Evolutionary conservation across 1,140 invertebrate species (phyloP).

Genomic region (Heterodera carotae): DNA sequence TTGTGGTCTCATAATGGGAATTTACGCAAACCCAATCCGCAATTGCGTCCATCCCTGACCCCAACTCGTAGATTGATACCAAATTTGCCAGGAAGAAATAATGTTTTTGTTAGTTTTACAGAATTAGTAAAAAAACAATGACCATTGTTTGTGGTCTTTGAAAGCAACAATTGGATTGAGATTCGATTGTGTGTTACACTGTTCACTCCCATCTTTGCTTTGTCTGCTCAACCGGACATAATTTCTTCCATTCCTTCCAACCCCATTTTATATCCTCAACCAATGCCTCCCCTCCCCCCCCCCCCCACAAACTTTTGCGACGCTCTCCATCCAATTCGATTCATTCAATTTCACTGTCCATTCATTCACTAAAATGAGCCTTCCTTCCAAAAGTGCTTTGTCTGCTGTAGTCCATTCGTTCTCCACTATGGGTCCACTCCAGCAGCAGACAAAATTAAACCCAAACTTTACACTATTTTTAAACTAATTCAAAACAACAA

Average conservation of each 20-base stretch:
- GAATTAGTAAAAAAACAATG: no score
- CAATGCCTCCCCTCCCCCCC: no score
- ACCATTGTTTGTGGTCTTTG: no score
- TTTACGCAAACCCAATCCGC: no score
- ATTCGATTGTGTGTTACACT: not conserved
- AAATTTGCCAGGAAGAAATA: no score
- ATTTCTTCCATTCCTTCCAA: not conserved
- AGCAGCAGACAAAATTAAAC: not conserved
- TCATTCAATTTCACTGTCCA: not conserved
- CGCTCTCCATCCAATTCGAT: not conserved
- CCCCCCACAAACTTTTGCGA: not conserved
- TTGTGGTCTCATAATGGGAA: no score
- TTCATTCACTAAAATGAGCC: not conserved
- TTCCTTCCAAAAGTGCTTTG: not conserved
- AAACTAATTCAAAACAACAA: no score
- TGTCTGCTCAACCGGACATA: slow-evolving; percentile 1
- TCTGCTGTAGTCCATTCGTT: not conserved
- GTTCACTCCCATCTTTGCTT: not conserved
- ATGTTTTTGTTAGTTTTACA: no score
- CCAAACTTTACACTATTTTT: no score
- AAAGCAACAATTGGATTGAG: no score
- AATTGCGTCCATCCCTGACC: no score
- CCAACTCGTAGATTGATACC: no score
- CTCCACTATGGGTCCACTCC: not conserved
- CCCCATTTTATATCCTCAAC: not conserved